A percentile compares a stretch with the other conserved stretches of the same genome.
These are phyloP conservation scores for Aptenodytes forsteri DNA, from an alignment of 2,113 vertebrate species.

Conservation along the genomic window DNA sequence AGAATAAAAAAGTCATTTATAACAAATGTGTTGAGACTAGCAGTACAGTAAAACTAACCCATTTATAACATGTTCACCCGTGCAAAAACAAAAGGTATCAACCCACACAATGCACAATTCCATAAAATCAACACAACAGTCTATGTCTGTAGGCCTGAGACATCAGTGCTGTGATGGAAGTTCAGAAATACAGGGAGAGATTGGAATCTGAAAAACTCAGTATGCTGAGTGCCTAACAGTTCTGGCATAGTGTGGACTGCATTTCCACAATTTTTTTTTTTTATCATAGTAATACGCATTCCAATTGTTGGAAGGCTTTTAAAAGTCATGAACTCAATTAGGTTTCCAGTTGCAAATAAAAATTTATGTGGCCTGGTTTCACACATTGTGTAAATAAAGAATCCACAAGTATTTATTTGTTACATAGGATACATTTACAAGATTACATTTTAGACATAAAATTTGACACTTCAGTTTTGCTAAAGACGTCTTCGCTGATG, in stretches of 20 bases:
- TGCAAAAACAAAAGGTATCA: not conserved
- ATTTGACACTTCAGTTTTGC: too few relatives aligned
- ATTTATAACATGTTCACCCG: not conserved
- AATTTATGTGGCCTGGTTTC: not conserved
- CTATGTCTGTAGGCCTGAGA: not conserved
- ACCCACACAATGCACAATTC: not conserved
- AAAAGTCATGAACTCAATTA: not conserved
- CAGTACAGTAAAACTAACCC: not conserved
- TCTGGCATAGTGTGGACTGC: fast-evolving
- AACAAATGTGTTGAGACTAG: not conserved
- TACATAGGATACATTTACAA: too few relatives aligned
- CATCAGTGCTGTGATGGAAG: not conserved
- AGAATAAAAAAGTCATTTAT: not conserved
- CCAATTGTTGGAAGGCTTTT: not conserved
- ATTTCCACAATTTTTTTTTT: not conserved
- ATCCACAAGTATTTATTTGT: not conserved
- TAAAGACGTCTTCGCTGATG: too few relatives aligned
- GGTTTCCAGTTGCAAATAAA: not conserved
- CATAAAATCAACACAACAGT: not conserved
- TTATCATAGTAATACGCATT: not conserved
- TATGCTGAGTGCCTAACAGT: too few relatives aligned
- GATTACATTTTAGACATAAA: too few relatives aligned
- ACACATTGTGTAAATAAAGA: not conserved
- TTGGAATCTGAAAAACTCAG: not conserved
- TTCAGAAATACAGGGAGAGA: not conserved